These are phyloP conservation scores for Xiphophorus couchianus DNA, from an alignment of 2,113 vertebrate genomes.

Conservation along the genomic window DNA sequence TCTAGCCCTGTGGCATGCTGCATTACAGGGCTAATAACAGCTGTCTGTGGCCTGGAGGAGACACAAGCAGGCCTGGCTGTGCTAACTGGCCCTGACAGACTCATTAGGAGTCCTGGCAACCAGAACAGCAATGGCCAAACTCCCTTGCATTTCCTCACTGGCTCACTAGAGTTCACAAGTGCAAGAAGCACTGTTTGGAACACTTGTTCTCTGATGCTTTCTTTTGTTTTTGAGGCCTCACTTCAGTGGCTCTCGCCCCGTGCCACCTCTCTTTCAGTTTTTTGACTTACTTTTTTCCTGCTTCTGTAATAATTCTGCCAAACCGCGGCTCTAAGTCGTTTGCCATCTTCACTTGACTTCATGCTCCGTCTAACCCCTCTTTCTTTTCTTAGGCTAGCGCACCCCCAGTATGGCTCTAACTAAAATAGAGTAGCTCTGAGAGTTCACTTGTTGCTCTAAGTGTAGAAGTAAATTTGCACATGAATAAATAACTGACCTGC, in stretches of 20 bases:
- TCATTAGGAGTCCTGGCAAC: constrained; percentile 83
- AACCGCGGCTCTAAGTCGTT: constrained; percentile 35
- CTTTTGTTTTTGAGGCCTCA: constrained; percentile 53
- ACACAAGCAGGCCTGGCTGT: constrained; percentile 64
- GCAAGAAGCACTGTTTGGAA: constrained; percentile 60
- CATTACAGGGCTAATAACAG: constrained; percentile 85
- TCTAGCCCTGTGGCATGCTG: constrained; percentile 79
- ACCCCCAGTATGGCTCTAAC: constrained; percentile 36
- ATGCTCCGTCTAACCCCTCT: constrained; percentile 19
- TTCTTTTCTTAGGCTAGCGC: constrained; percentile 14
- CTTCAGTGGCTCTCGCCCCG: constrained; percentile 32
- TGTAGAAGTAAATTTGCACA: constrained; percentile 15
- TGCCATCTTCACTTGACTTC: constrained; percentile 36
- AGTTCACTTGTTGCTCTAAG: constrained; percentile 22
- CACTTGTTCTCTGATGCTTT: constrained; percentile 61
- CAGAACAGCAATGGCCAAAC: constrained; percentile 65
- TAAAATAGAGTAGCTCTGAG: constrained; percentile 29
- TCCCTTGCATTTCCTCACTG: constrained; percentile 61
- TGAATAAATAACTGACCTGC: constrained; percentile 2
- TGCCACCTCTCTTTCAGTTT: constrained; percentile 48
- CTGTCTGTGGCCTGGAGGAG: constrained; percentile 80
- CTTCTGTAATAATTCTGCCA: constrained; percentile 37
- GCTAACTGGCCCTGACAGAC: constrained; percentile 84
- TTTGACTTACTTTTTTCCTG: constrained; percentile 30
- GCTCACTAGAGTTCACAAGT: constrained; percentile 67